Percentiles rank a stretch among this genome's conserved stretches.
Conservation (phyloP, 2,888 invertebrate species). For the Eremobia ochroleuca region DNA sequence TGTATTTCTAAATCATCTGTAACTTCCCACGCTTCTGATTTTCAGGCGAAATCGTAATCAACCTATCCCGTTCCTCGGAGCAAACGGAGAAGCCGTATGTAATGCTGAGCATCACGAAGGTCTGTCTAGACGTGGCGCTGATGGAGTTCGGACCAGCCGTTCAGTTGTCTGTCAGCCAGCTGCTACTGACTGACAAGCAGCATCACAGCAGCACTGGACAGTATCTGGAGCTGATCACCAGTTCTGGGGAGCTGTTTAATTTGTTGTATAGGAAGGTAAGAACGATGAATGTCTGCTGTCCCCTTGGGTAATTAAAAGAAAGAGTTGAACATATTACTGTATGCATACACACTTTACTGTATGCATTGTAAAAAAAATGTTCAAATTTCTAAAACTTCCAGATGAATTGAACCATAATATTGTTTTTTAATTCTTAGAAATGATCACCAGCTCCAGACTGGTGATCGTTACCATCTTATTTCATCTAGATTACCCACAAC, state of each 20-base stretch:
- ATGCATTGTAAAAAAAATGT: not conserved
- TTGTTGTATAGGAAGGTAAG: constrained; percentile 94
- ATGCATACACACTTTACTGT: no score
- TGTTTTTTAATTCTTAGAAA: not conserved
- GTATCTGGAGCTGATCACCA: constrained; percentile 94
- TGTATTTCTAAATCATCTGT: not conserved
- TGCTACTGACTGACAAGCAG: constrained; percentile 93
- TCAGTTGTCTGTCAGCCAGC: constrained; percentile 90
- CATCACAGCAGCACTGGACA: constrained; percentile 94
- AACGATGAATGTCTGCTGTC: not conserved
- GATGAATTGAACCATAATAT: not conserved
- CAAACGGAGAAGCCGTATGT: constrained; percentile 94
- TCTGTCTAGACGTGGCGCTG: constrained; percentile 94
- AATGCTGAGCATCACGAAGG: constrained; percentile 93
- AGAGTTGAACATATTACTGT: not conserved
- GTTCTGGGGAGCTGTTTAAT: constrained; percentile 93
- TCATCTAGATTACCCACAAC: not conserved
- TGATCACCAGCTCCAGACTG: not conserved
- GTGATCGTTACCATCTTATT: not conserved
- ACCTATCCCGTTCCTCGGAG: constrained; percentile 92
- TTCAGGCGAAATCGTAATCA: constrained; percentile 91
- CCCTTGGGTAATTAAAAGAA: not conserved
- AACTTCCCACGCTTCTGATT: not conserved
- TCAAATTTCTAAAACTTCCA: not conserved
- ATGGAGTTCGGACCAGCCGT: constrained; percentile 95